Percentiles rank a stretch among this genome's conserved stretches.
Evolutionary conservation across 2,113 vertebrate species (phyloP).

Genomic region (Alectura lathami): DNA sequence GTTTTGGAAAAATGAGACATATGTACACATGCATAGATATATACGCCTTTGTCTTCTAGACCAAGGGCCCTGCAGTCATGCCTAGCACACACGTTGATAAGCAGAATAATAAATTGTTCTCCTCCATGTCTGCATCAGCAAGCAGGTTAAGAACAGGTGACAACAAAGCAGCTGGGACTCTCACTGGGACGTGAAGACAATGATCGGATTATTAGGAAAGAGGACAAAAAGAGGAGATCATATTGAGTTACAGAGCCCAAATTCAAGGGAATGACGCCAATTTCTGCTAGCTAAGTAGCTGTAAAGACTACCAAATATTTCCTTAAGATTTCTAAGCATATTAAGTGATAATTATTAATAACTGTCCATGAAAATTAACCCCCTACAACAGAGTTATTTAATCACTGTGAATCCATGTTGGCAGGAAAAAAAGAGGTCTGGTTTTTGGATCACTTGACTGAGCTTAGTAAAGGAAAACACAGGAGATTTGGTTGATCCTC

Average conservation of each 20-base stretch:
- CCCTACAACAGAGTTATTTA: background rate
- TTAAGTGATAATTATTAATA: conserved; percentile 29
- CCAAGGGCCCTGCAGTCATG: background rate
- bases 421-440: background rate
- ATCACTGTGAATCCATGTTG: background rate
- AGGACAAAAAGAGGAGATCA: background rate
- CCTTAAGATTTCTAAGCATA: background rate
- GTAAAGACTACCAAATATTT: background rate
- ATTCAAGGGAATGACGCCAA: background rate
- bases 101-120: background rate
- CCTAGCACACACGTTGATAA: background rate
- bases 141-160: background rate
- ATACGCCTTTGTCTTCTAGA: background rate
- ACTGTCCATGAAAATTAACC: background rate
- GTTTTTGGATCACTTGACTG: background rate
- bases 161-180: background rate
- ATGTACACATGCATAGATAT: background rate
- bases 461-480: conserved; percentile 33
- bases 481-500: conserved; percentile 10
- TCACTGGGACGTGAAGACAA: background rate
- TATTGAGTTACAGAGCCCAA: background rate
- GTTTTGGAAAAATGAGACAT: background rate
- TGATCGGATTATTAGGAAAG: background rate
- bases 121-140: background rate
- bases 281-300: background rate